Evolutionary conservation across 2,797 vertebrate genomes (phyloP).

Genomic region (Lepilemur ruficaudatus): DNA sequence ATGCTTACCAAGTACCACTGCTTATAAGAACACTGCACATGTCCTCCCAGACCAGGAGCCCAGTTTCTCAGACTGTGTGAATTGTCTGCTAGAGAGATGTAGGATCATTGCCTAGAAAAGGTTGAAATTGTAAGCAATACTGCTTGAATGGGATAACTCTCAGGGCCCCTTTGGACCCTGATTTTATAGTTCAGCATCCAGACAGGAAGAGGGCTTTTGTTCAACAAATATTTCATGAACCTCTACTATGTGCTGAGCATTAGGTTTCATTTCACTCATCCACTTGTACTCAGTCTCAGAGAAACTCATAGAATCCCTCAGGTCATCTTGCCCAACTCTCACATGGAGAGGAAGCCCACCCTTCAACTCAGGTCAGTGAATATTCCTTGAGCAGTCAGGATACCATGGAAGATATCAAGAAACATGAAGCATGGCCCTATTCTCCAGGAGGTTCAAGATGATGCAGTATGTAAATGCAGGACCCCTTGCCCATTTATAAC

Average conservation of each 20-base stretch:
- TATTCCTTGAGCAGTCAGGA: neutral
- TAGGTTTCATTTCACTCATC: neutral
- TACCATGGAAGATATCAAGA: neutral
- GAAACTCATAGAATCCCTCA: neutral
- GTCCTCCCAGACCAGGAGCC: neutral
- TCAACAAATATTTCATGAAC: neutral
- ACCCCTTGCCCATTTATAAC: neutral
- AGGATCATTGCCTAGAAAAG: neutral
- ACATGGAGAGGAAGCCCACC: neutral
- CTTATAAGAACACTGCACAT: neutral
- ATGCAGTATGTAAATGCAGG: neutral
- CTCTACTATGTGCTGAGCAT: neutral
- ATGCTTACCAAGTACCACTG: neutral
- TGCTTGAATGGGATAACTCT: neutral
- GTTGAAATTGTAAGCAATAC: neutral
- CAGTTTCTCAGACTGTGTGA: slow-evolving; percentile 31
- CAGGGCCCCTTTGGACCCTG: neutral
- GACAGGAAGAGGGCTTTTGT: neutral
- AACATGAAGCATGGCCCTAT: neutral
- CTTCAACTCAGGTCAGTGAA: neutral
- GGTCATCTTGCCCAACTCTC: neutral
- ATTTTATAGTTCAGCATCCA: neutral
- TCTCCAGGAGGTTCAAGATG: neutral
- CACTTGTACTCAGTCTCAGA: neutral
- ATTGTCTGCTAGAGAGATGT: slow-evolving; percentile 56